Base-by-base conservation (phyloP, 2,797 vertebrate species). In the Toxotes lorentzi region DNA sequence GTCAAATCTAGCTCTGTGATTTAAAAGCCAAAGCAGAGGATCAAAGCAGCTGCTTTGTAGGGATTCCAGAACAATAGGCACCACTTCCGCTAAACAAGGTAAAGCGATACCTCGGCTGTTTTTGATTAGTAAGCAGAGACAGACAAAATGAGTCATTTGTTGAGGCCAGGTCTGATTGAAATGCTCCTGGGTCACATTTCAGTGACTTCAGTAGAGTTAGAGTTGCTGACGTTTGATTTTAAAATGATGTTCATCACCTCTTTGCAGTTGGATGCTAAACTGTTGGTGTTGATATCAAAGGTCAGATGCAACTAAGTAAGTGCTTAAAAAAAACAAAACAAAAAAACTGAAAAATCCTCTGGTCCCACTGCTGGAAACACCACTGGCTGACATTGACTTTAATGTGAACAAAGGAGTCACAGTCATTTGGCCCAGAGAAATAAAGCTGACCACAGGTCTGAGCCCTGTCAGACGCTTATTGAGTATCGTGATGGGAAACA, bases 401-500 rank as follows among this genome's bases (percentile, higher is more conserved):
- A 48, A 58, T 58, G 24, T 24, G 62, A 77, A 82, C 69, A 85
- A 64, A 75, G 43, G 62, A 47, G 70, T 76, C 76, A 30, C 57
- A 63, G 82, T 73, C 67, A 40, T 65, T 70, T 68, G 73, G 60
- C 24, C 17, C 9, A 23, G 57, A 85, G 65, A 78, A 85, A 79
- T 67, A 70, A 78, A 76, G 73, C 84, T 80, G 79, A 80, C 83
- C 79, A n/a, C 70, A 47, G 79, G 62, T 70, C 81, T 30, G 70
- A 51, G 70, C 67, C 34, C 78, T 40, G 81, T 83, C 76, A 72
- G 83, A 60, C 5, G n/a, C 70, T 86, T 88, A 84, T 76, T 71
- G 84, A 88, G 85, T 67, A 70, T 67, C 8, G 14, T 75, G 79
- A 82, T 56, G 78, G 82, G 71, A 85, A 88, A 79, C 76, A 35